Evolutionary conservation across 2,797 vertebrate species (phyloP).

Genomic region (Botia almorhae): DNA sequence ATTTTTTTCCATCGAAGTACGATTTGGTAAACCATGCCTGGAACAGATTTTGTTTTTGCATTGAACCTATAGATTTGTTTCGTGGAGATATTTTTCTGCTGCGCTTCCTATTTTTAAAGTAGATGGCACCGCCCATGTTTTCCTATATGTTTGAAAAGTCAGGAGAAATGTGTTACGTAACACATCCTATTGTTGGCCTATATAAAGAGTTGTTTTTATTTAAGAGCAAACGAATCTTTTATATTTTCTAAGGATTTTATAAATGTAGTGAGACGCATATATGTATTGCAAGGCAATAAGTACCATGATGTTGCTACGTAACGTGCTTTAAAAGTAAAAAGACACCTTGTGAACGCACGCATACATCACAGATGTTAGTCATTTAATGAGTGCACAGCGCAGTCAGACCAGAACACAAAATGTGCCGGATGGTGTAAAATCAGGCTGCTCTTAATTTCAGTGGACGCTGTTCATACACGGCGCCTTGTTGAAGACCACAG

Average conservation of each 20-base stretch:
- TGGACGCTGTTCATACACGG: conserved; percentile 8
- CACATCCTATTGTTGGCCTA: not conserved
- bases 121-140: conserved; percentile 2
- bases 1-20: not conserved
- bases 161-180: conserved; percentile 8
- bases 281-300: not conserved
- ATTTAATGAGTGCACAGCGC: not conserved
- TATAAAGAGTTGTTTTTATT: not conserved
- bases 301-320: not conserved
- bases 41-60: not conserved
- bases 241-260: not conserved
- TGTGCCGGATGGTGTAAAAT: not conserved
- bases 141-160: not conserved
- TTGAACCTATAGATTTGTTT: not conserved
- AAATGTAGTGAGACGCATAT: not conserved
- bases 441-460: conserved; percentile 22
- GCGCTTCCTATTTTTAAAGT: not conserved
- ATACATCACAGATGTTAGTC: not conserved
- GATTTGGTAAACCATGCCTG: not conserved
- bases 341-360: not conserved
- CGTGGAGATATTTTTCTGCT: not conserved
- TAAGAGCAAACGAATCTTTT: not conserved
- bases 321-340: not conserved
- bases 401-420: not conserved
- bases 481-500: conserved; percentile 68